Base-by-base conservation (phyloP, 2,797 vertebrate species). In the Esox masquinongy region DNA sequence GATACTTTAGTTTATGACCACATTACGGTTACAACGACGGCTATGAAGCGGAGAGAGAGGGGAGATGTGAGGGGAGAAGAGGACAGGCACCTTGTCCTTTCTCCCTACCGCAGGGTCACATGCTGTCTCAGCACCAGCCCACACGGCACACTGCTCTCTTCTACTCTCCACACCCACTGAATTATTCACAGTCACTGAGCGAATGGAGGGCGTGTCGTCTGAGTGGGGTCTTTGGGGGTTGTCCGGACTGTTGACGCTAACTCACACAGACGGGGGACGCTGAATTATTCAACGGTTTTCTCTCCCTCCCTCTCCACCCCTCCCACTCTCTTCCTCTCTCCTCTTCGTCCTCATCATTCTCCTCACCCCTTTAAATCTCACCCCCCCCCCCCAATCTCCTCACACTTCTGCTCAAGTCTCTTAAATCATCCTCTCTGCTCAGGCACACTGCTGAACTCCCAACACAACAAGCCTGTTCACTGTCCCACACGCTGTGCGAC, bases 251-350 rank as follows among this genome's bases (percentile, higher is more conserved):
- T 72, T 93, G 93, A 95, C 72, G 90, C 82, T 94, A 92, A 94
- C 89, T 85, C 87, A 85, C 74, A 85, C 84, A 92, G 94, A 93
- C 93, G 92, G 86, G 83, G 84, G 81, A 79, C 72, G 39, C 84
- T 95, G 91, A 94, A 94, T 94, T 89, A 94, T 95, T 94, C 92
- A 94, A 77, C 81, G 86, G 69, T 39, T 79, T 86, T 78, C 87
- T 88, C 85, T 85, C 29, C 49, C 61, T 39, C 22, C 4, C 49
- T 70, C 77, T 82, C 81, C 74, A n/a, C 79, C 59, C 67, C 78
- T 74, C 22, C 47, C 39, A n/a, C 19, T 22, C 39, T 19, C 19
- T 1, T 24, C 64, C 31, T n/a, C n/a, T 69, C 22, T 5, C 11
- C 17, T 69, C 68, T 5, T 24, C 5, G 1, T 71, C 49, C 14